phyloP scores from a whole-genome alignment of 1,140 invertebrate species.

The Solen grandis region DNA sequence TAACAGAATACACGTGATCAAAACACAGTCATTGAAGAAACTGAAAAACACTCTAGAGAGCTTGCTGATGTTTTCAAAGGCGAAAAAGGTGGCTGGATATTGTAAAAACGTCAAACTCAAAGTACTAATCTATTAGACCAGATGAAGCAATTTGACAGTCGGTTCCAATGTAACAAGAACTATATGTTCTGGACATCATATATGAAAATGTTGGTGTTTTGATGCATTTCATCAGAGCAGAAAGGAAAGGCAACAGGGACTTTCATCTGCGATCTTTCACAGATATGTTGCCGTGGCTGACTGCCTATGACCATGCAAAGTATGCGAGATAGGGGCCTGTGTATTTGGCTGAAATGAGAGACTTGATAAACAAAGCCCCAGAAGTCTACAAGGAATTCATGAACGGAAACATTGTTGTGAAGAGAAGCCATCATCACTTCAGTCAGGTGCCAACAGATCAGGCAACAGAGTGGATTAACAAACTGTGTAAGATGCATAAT shows the following conservation, averaged over 20 bases:
- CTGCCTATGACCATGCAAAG: constrained; percentile 35
- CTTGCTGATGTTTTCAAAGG: too few relatives aligned
- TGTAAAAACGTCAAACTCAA: background rate
- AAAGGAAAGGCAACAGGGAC: constrained; percentile 26
- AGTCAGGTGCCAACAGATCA: constrained; percentile 45
- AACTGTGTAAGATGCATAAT: constrained; percentile 1
- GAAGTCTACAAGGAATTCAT: constrained; percentile 34
- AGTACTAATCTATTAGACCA: too few relatives aligned
- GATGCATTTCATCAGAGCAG: constrained; percentile 17
- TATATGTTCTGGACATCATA: background rate
- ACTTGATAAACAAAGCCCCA: constrained; percentile 8
- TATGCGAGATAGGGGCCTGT: constrained; percentile 37
- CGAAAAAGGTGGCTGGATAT: too few relatives aligned
- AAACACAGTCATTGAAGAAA: too few relatives aligned
- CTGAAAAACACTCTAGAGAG: too few relatives aligned
- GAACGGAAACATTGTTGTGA: constrained; percentile 45
- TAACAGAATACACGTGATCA: background rate
- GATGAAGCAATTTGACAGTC: background rate
- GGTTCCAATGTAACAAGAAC: background rate
- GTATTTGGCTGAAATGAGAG: constrained; percentile 52
- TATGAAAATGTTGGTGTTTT: background rate
- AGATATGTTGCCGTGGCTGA: constrained; percentile 31
- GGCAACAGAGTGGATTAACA: constrained; percentile 47
- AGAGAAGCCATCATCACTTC: constrained; percentile 34
- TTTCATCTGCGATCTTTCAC: constrained; percentile 30